Base-by-base conservation (phyloP, 1,140 invertebrate genomes). In the Goniozus legneri region DNA sequence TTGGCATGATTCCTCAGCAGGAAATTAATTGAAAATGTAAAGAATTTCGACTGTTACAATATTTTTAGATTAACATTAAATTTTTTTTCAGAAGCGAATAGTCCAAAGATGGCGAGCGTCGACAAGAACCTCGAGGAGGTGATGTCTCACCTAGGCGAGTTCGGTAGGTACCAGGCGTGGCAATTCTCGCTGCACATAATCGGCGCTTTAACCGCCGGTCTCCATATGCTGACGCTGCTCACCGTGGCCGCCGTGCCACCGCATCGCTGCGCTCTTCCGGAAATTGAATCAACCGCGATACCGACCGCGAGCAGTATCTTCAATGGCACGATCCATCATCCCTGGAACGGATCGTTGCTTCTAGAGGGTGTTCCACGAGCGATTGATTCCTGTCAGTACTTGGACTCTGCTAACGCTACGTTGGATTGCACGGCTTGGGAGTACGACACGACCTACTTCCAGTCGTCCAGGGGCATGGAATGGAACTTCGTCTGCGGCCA, bases 401-500 rank as follows among this genome's bases (percentile, higher is more conserved):
- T 53, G 7, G 75, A 73, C 44, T 56, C 48, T 12, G 53, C 74
- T 0, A 82, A 82, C 41, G 51, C 60, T 8, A 79, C 76, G 0
- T 58, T 69, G 8, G 31, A 62, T 2, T 89, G 87, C 56, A 69
- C 75, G 2, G 72, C 76, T n/a, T 90, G 84, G 79, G 81, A 84
- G 0, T 91, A 84, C 53, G 86, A 90, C 55, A 78, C 71, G 2
- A 84, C 78, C 1, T 88, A 87, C 58, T 84, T 86, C 53, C 68
- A 82, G 44, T 82, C 81, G 0, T 87, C 87, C 0, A 78, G 83
- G 44, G 84, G 79, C 6, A 89, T 88, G 2, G 86, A 90, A 75
- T 95, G 90, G 88, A 75, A 90, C 60, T 81, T 95, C 24, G 89
- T 95, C 0, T 96, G 93, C 65, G 82, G 87, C 39, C 70, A 78